Evolutionary conservation across 2,888 invertebrate genomes (phyloP), one percentile per base, ranked within the genome.

Genomic region (Harpalus rufipes): DNA sequence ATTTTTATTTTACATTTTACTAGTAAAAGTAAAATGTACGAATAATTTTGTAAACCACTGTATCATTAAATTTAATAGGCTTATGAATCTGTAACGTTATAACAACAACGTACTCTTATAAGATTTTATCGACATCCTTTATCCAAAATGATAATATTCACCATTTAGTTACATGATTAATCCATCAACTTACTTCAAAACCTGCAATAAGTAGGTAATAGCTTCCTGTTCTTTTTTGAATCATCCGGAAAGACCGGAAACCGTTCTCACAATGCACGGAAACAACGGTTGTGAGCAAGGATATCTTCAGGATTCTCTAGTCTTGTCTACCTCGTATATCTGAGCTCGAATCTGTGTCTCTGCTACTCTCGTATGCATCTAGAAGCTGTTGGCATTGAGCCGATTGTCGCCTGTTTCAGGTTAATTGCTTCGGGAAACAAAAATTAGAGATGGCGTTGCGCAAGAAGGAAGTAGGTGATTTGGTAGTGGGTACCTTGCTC

Each of bases 311-410:
- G 25, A 63, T 63, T 8, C 25, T 10, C 63, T 63, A 10, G 25
- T 12, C 12, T 2, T 6, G 63, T 25, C 63, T 63, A 63, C 25
- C 63, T 25, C 32, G 32, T 6, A 32, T 68, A 68, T 68, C 68
- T 39, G 7, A 4, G 7, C 8, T 25, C 7, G 68, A 39, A 68
- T 68, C 68, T 68, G 63, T 63, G 59, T 59, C 2, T 10, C 3
- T 68, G 32, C 32, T 61, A 14, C 14, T 59, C 59, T 59, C 59
- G 59, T 25, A 63, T 59, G 68, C 68, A 39, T 68, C 32, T 68
- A 68, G 68, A 68, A 68, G 25, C 68, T 39, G 68, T 68, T 68
- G 68, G 68, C 68, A 68, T 68, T 68, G 68, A 68, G 68, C 68
- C 39, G 68, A 14, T 32, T 68, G 68, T 68, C 68, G 68, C 32